These are phyloP conservation scores for Orchestes rusci DNA, from an alignment of 2,888 invertebrate species.

Conservation along the genomic window DNA sequence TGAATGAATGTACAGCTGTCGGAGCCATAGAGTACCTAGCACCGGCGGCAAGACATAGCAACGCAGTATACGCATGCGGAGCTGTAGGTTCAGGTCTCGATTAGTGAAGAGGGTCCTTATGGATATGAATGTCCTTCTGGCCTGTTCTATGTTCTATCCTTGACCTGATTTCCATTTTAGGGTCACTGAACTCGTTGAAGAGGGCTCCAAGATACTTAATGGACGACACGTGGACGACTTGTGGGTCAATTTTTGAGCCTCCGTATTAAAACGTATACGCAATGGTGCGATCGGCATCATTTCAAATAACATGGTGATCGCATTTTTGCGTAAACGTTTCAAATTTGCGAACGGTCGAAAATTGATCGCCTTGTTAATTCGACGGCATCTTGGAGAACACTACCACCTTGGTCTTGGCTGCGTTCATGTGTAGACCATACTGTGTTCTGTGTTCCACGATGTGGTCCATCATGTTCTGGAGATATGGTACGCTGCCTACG, in stretches of 20 bases:
- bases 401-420: background rate
- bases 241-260: background rate
- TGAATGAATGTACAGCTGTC: background rate
- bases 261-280: too few species aligned
- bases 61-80: background rate
- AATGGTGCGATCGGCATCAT: too few species aligned
- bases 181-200: too few species aligned
- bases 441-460: background rate
- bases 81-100: too few species aligned
- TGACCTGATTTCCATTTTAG: too few species aligned
- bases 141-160: too few species aligned
- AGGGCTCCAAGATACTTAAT: background rate
- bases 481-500: background rate
- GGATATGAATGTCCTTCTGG: too few species aligned
- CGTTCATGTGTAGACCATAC: conserved; percentile 1
- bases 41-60: background rate
- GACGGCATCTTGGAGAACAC: background rate
- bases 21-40: background rate
- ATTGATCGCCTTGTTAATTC: background rate
- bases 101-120: too few species aligned
- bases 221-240: background rate
- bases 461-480: conserved; percentile 1
- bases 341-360: too few species aligned
- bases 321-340: too few species aligned
- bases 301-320: too few species aligned